phyloP scores from a whole-genome alignment of 2,888 invertebrate species.

The Ceratothoa steindachneri region DNA sequence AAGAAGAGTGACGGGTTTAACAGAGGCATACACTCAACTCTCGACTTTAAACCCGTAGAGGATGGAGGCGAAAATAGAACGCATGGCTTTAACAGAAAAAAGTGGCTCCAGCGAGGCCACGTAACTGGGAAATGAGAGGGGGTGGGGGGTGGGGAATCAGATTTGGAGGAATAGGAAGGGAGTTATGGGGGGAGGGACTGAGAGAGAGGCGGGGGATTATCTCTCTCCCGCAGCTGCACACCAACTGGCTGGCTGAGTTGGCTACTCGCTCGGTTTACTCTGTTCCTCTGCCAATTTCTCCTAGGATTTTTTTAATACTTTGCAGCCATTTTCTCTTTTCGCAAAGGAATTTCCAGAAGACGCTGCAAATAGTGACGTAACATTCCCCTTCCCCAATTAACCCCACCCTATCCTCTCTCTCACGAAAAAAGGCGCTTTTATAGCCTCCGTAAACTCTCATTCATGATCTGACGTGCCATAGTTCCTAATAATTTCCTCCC shows the following conservation, averaged over 20 bases:
- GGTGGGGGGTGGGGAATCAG: too few relatives aligned
- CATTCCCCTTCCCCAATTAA: neutral
- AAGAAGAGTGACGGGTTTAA: neutral
- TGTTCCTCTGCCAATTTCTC: conserved; percentile 3
- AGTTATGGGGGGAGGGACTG: neutral
- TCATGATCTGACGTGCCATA: conserved; percentile 3
- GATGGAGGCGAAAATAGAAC: neutral
- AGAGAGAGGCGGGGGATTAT: neutral
- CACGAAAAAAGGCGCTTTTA: neutral
- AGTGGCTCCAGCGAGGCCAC: conserved; percentile 13
- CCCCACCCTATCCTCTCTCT: neutral
- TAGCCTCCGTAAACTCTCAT: conserved; percentile 4
- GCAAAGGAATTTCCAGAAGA: neutral
- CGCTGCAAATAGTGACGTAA: neutral
- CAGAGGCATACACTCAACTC: neutral
- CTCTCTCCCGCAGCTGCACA: conserved; percentile 8
- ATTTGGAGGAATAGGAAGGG: too few relatives aligned
- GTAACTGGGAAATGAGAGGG: conserved; percentile 1
- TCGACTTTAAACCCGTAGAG: neutral
- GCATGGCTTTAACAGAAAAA: neutral
- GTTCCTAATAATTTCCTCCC: conserved; percentile 5
- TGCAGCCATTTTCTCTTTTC: neutral
- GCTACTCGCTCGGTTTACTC: neutral
- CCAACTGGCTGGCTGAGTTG: neutral
- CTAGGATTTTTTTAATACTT: neutral